A percentile compares a stretch with the other conserved stretches of the same genome.
phyloP scores from a whole-genome alignment of 2,888 invertebrate species.

The Osedax frankpressi region DNA sequence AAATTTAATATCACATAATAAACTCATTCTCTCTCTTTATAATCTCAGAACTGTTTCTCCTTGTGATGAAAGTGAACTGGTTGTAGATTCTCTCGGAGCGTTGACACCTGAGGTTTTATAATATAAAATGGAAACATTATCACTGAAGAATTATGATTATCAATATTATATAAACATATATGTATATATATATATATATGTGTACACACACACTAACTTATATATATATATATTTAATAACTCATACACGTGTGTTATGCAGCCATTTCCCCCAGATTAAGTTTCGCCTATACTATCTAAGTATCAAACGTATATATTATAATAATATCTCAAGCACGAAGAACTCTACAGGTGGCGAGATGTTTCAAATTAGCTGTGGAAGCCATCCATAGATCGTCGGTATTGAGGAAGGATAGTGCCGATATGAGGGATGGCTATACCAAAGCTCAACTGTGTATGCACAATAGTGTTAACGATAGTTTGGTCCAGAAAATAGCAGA shows the following conservation, averaged over 20 bases:
- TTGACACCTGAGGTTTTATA: neutral
- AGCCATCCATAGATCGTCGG: constrained; percentile 30
- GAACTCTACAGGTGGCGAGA: constrained; percentile 28
- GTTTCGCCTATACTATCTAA: too few relatives aligned
- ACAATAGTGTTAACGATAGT: constrained; percentile 43
- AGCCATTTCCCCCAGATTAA: too few relatives aligned
- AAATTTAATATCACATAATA: too few relatives aligned
- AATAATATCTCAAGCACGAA: neutral
- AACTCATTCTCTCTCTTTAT: too few relatives aligned
- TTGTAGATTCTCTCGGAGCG: neutral
- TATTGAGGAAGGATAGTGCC: constrained; percentile 35
- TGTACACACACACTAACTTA: too few relatives aligned
- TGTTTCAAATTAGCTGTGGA: constrained; percentile 36
- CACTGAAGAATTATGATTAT: too few relatives aligned
- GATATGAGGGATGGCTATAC: constrained; percentile 35
- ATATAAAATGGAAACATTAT: too few relatives aligned
- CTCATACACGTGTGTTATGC: too few relatives aligned
- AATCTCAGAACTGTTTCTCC: neutral
- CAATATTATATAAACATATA: too few relatives aligned
- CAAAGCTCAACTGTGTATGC: constrained; percentile 38
- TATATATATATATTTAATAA: too few relatives aligned
- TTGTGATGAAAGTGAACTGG: neutral
- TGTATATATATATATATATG: too few relatives aligned
- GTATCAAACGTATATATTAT: too few relatives aligned
- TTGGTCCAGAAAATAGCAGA: constrained; percentile 41